Evolutionary conservation across 2,888 invertebrate genomes (phyloP).

Genomic region (Hypolimnas misippus): DNA sequence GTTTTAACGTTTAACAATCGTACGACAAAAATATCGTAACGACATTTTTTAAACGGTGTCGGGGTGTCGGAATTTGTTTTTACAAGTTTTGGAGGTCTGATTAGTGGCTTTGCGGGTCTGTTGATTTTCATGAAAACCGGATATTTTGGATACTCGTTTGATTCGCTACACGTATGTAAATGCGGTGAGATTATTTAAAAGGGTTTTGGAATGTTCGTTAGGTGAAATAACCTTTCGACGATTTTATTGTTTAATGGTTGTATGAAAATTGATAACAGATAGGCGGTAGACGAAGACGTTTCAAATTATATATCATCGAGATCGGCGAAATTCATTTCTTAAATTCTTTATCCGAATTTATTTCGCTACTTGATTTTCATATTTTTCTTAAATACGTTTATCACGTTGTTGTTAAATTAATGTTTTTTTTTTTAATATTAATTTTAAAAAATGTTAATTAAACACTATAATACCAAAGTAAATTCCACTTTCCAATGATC

Average conservation of each 20-base stretch:
- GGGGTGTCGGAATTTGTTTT: slow-evolving; percentile 32
- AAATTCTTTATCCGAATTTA: too few species aligned
- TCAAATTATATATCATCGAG: too few species aligned
- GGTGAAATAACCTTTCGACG: slow-evolving; percentile 10
- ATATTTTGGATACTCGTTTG: slow-evolving; percentile 32
- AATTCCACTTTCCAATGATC: background rate
- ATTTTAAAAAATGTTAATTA: too few species aligned
- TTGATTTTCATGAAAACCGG: slow-evolving; percentile 42
- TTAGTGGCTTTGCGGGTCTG: slow-evolving; percentile 42
- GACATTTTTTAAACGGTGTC: slow-evolving; percentile 16
- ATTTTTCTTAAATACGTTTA: too few species aligned
- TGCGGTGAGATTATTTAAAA: slow-evolving; percentile 32
- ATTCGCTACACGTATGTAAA: slow-evolving; percentile 30
- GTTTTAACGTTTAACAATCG: too few species aligned
- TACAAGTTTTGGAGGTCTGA: slow-evolving; percentile 40
- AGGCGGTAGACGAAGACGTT: too few species aligned
- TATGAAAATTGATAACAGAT: too few species aligned
- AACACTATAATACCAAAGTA: too few species aligned
- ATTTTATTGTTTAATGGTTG: slow-evolving; percentile 2
- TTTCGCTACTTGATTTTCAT: too few species aligned
- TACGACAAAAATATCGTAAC: slow-evolving; percentile 26
- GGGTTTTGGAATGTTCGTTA: slow-evolving; percentile 17
- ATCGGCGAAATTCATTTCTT: too few species aligned
- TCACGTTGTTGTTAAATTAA: too few species aligned
- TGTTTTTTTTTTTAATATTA: too few species aligned